These are phyloP conservation scores for Nomada flava DNA, from an alignment of 2,888 invertebrate species.

Conservation along the genomic window DNA sequence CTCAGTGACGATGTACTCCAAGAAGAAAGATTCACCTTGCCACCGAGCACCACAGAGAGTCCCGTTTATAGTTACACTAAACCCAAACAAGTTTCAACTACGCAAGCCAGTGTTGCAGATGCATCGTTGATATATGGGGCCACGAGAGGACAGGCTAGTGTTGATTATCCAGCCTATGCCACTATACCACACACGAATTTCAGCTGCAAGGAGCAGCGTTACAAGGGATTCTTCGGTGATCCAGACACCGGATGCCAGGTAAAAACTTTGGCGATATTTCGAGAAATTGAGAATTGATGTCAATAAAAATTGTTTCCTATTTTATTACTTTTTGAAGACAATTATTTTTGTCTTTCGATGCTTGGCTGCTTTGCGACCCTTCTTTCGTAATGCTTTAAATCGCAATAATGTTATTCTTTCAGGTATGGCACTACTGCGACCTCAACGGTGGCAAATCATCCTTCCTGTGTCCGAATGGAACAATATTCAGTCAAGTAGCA, in stretches of 20 bases:
- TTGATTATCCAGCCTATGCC: conserved; percentile 92
- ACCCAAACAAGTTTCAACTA: conserved; percentile 56
- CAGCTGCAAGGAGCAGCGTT: conserved; percentile 93
- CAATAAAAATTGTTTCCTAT: too few species aligned
- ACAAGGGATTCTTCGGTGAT: conserved; percentile 96
- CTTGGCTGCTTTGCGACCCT: too few species aligned
- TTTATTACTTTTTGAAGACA: too few species aligned
- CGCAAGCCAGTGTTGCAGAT: conserved; percentile 57
- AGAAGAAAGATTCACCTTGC: conserved; percentile 67
- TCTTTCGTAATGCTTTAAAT: too few species aligned
- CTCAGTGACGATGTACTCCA: conserved; percentile 70
- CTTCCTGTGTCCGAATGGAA: conserved; percentile 95
- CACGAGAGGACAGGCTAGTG: conserved; percentile 87
- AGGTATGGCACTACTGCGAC: conserved; percentile 97
- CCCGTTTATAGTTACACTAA: conserved; percentile 65
- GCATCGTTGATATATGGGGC: conserved; percentile 79
- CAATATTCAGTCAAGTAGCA: conserved; percentile 95
- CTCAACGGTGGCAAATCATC: conserved; percentile 95
- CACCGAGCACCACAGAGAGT: conserved; percentile 68
- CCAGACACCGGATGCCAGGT: conserved; percentile 95
- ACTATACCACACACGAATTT: conserved; percentile 91
- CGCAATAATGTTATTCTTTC: conserved; percentile 63
- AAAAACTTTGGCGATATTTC: conserved; percentile 40
- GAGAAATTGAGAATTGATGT: neutral
- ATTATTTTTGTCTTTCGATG: too few species aligned